Evolutionary conservation across 30 jellyfish, hydroid and myxozoan species (phyloP).

Genomic region (Morbakka virulenta): DNA sequence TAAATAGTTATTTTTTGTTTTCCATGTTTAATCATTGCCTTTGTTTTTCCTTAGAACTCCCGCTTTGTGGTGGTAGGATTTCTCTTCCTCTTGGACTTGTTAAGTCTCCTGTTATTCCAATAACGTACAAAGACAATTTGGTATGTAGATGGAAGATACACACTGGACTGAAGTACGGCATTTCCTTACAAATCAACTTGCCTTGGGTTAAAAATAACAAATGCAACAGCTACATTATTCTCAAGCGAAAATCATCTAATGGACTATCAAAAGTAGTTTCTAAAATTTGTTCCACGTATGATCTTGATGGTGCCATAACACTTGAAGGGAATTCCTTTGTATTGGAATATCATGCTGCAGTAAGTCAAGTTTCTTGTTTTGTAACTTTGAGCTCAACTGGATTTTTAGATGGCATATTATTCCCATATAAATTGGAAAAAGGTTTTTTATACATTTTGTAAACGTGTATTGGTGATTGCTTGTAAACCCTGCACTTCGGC

Average conservation of each 20-base stretch:
- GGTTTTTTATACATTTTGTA: too few species aligned
- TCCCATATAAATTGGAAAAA: too few species aligned
- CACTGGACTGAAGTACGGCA: conserved; percentile 22
- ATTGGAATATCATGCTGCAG: conserved; percentile 77
- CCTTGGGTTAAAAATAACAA: conserved; percentile 56
- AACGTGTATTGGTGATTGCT: too few species aligned
- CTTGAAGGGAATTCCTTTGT: conserved; percentile 49
- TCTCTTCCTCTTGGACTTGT: conserved; percentile 53
- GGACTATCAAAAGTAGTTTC: neutral
- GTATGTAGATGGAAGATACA: conserved; percentile 64
- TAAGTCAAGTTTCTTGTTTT: too few species aligned
- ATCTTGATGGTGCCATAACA: conserved; percentile 36
- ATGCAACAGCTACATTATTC: conserved; percentile 45
- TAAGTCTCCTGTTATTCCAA: conserved; percentile 67
- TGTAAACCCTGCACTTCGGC: too few species aligned
- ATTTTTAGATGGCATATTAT: too few species aligned
- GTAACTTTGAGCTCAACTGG: too few species aligned
- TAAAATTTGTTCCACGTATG: conserved; percentile 67
- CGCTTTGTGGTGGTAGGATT: conserved; percentile 60
- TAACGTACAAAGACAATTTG: conserved; percentile 46
- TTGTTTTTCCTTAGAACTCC: conserved; percentile 35
- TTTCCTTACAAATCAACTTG: conserved; percentile 47
- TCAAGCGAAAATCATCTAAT: conserved; percentile 1
- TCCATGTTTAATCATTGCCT: neutral
- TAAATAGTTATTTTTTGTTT: too few species aligned